Evolutionary conservation across 2,113 vertebrate genomes (phyloP).

Genomic region (Mus spicilegus): DNA sequence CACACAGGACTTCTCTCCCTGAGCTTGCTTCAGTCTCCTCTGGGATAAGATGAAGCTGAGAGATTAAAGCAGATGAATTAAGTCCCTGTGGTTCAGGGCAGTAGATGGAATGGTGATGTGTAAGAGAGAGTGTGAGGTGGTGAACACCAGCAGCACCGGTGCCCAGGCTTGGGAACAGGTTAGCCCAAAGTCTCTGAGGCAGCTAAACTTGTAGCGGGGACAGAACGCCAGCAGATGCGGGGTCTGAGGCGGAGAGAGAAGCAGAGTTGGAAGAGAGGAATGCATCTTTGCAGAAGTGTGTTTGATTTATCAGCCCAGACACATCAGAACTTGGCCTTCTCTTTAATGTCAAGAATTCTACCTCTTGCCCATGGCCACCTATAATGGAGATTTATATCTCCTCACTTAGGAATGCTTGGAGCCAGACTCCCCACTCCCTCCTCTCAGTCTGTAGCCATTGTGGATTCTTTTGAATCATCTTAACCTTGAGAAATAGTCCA

Average conservation of each 20-base stretch:
- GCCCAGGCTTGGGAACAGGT: neutral
- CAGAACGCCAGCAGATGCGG: neutral
- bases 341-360: neutral
- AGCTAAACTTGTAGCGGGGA: neutral
- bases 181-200: neutral
- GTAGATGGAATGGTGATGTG: neutral
- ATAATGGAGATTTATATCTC: neutral
- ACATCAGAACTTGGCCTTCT: neutral
- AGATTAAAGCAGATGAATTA: neutral
- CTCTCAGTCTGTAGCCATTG: neutral
- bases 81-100: neutral
- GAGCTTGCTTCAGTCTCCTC: neutral
- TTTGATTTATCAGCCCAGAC: slow-evolving; percentile 15
- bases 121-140: neutral
- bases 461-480: neutral
- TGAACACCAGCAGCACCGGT: neutral
- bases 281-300: neutral
- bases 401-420: neutral
- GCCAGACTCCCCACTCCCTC: neutral
- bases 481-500: neutral
- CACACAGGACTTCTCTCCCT: neutral
- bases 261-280: neutral
- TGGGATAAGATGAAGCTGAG: neutral
- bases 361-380: neutral
- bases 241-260: neutral